Evolutionary conservation across 2,113 vertebrate genomes (phyloP).

Genomic region (Rattus norvegicus): GRCr8 NC_086035.1:657501-658000

Average conservation of each 20-base stretch:
- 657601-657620: not conserved
- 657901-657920: not conserved
- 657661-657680: not conserved
- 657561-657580: not conserved
- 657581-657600: not conserved
- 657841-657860: not conserved
- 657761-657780: not conserved
- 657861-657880: not conserved
- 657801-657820: not conserved
- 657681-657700: not conserved
- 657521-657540: not conserved
- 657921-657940: not conserved
- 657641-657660: not conserved
- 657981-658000: not conserved
- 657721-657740: not conserved
- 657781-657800: not conserved
- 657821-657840: not conserved
- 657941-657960: not conserved
- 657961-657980: not conserved
- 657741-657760: not conserved
- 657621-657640: not conserved
- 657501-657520: not conserved
- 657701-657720: not conserved
- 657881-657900: not conserved
- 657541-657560: not conserved